These are phyloP conservation scores for Chelonus insularis DNA, from an alignment of 1,140 invertebrate species.

Conservation along the genomic window DNA sequence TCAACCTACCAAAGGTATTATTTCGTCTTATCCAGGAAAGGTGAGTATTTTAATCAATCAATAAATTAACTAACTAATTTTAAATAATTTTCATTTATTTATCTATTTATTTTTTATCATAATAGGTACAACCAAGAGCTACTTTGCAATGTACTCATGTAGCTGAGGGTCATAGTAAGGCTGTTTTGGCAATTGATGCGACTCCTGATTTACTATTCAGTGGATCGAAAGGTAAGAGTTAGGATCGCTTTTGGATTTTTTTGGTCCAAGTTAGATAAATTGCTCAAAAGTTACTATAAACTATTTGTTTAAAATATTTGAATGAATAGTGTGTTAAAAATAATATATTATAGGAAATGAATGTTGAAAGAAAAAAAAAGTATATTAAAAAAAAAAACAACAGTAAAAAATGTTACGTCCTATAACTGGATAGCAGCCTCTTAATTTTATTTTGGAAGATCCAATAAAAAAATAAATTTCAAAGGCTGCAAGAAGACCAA, in stretches of 20 bases:
- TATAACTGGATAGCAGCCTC: too few relatives aligned
- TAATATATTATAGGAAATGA: too few relatives aligned
- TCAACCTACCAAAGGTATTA: constrained; percentile 66
- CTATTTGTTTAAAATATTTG: too few relatives aligned
- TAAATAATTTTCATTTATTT: not conserved
- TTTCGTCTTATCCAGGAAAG: constrained; percentile 68
- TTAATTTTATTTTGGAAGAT: too few relatives aligned
- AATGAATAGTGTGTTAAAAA: too few relatives aligned
- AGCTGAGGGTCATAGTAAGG: constrained; percentile 82
- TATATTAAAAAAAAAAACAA: too few relatives aligned
- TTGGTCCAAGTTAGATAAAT: constrained; percentile 4
- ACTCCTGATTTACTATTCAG: constrained; percentile 76
- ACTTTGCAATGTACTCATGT: constrained; percentile 77
- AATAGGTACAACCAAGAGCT: constrained; percentile 60
- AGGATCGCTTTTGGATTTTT: not conserved
- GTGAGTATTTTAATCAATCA: constrained; percentile 60
- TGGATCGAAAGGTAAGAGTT: constrained; percentile 72
- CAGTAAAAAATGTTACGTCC: too few relatives aligned
- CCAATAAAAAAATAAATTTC: too few relatives aligned
- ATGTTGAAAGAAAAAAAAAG: too few relatives aligned
- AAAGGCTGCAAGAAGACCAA: too few relatives aligned
- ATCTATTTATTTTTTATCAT: not conserved
- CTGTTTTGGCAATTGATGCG: constrained; percentile 76
- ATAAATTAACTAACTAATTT: constrained; percentile 36
- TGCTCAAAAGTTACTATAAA: too few relatives aligned